Evolutionary conservation across 1,140 invertebrate genomes (phyloP).

Genomic region (Sminthurinus signatus): DNA sequence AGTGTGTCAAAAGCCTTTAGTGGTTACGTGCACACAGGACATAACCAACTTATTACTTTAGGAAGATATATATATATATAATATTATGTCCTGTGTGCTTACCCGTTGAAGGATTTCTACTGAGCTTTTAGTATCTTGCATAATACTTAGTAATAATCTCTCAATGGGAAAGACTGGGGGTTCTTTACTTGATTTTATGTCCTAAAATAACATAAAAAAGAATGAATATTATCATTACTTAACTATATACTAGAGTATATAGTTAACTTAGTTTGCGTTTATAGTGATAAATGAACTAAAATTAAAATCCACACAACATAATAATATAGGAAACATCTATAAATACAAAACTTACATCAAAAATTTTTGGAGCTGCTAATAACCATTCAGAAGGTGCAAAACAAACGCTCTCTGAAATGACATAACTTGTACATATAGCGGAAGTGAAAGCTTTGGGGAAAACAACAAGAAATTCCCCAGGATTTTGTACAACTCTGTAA

Average conservation of each 20-base stretch:
- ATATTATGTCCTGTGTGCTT: conserved; percentile 38
- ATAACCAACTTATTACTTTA: too few species aligned
- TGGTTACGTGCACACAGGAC: too few species aligned
- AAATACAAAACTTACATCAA: conserved; percentile 53
- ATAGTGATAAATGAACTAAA: conserved; percentile 11
- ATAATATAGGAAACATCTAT: neutral
- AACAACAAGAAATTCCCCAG: conserved; percentile 83
- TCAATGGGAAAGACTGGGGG: conserved; percentile 87
- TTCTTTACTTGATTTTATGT: conserved; percentile 75
- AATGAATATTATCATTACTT: too few species aligned
- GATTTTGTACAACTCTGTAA: conserved; percentile 72
- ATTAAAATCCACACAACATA: neutral
- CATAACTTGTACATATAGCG: conserved; percentile 81
- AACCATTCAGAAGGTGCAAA: conserved; percentile 82
- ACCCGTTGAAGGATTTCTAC: conserved; percentile 58
- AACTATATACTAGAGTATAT: too few species aligned
- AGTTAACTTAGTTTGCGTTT: too few species aligned
- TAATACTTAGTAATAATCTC: conserved; percentile 69
- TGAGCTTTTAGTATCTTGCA: conserved; percentile 60
- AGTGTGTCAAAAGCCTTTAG: too few species aligned
- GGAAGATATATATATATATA: too few species aligned
- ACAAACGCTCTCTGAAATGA: conserved; percentile 87
- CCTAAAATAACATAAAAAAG: too few species aligned
- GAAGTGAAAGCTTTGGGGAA: conserved; percentile 86
- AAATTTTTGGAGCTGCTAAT: conserved; percentile 62